Evolutionary conservation across 2,888 invertebrate species (phyloP).

Genomic region (Acrobasis suavella): DNA sequence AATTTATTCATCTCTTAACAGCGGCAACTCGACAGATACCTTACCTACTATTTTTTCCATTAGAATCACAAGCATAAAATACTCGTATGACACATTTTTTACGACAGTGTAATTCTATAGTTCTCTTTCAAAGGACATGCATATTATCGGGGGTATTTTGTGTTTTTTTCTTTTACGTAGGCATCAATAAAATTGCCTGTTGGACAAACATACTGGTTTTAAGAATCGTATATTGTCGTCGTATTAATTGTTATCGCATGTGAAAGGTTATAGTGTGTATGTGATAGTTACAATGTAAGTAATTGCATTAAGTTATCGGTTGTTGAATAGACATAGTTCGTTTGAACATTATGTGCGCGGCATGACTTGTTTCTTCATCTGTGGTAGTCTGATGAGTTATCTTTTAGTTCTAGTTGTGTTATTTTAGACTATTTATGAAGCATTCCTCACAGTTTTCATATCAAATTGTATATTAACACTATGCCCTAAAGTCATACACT

Average conservation of each 20-base stretch:
- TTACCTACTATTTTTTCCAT: too few species aligned
- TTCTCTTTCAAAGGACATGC: neutral
- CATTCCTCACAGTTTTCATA: too few species aligned
- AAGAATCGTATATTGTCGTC: conserved; percentile 2
- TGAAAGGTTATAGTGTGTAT: conserved; percentile 41
- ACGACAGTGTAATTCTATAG: too few species aligned
- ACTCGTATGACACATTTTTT: too few species aligned
- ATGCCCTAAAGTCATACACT: too few species aligned
- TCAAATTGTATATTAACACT: too few species aligned
- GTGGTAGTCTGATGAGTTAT: neutral
- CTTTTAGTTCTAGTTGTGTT: neutral
- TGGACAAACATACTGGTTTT: neutral
- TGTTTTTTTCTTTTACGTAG: neutral
- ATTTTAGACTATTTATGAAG: neutral
- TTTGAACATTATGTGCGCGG: neutral
- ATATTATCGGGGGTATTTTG: neutral
- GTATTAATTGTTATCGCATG: conserved; percentile 28
- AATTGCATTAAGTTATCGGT: conserved; percentile 12
- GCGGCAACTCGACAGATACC: too few species aligned
- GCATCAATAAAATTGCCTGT: neutral
- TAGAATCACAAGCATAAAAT: too few species aligned
- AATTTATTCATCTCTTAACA: too few species aligned
- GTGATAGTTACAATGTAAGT: conserved; percentile 34
- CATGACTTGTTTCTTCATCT: neutral
- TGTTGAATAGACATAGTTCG: conserved; percentile 6